phyloP scores from a whole-genome alignment of 1,140 invertebrate species.

The Arctopsyche grandis region DNA sequence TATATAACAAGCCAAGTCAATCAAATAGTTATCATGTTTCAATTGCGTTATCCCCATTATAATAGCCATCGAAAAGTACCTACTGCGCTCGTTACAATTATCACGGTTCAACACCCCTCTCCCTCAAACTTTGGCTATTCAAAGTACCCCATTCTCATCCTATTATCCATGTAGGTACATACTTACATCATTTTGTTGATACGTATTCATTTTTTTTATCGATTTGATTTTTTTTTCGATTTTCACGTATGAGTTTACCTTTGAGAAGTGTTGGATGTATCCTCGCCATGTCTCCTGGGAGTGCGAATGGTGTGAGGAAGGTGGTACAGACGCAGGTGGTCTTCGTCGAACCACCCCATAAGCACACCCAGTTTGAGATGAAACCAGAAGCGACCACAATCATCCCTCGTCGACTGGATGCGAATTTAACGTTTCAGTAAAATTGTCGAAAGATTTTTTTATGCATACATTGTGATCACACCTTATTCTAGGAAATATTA shows the following conservation, averaged over 20 bases:
- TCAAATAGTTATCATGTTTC: no score
- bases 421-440: neutral
- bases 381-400: constrained; percentile 36
- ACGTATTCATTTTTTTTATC: no score
- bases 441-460: neutral
- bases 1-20: no score
- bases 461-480: neutral
- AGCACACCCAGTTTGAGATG: neutral
- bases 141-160: neutral
- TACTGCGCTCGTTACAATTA: neutral
- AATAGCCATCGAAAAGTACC: no score
- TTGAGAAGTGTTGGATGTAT: neutral
- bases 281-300: neutral
- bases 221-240: no score
- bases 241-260: no score
- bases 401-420: neutral
- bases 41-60: no score
- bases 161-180: no score
- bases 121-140: neutral
- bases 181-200: no score
- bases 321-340: constrained; percentile 34
- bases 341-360: neutral
- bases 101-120: constrained; percentile 6
- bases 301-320: neutral
- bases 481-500: no score